Conservation (phyloP, 1,140 invertebrate genomes). For the Magallana ariakensis region DNA sequence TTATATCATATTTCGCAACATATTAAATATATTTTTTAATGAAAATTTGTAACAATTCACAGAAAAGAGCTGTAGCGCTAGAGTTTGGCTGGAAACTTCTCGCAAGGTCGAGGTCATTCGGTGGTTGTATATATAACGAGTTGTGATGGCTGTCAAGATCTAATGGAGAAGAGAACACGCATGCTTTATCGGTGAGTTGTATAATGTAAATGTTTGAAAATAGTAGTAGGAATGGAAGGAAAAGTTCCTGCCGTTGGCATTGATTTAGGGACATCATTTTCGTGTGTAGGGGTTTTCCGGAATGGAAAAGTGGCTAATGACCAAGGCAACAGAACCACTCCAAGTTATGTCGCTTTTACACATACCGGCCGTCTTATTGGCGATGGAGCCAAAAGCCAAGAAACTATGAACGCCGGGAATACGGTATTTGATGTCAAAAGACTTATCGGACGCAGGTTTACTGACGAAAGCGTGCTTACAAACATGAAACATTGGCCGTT, state of each 20-base stretch:
- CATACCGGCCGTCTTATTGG: slow-evolving; percentile 96
- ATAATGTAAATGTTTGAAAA: not conserved
- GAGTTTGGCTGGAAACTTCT: not conserved
- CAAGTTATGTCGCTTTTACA: slow-evolving; percentile 98
- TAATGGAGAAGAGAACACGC: not conserved
- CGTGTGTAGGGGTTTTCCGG: slow-evolving; percentile 97
- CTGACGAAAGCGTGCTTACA: slow-evolving; percentile 91
- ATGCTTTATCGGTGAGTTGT: no score
- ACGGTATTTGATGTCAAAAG: slow-evolving; percentile 98
- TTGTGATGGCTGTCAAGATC: not conserved
- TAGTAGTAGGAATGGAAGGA: not conserved
- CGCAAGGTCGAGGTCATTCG: not conserved
- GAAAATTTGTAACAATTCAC: no score
- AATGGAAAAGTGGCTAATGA: slow-evolving; percentile 98
- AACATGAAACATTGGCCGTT: slow-evolving; percentile 93
- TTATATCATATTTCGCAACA: no score
- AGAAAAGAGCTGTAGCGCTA: not conserved
- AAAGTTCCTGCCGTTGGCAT: slow-evolving; percentile 80
- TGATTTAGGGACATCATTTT: slow-evolving; percentile 82
- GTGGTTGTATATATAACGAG: not conserved
- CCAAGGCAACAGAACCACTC: slow-evolving; percentile 98
- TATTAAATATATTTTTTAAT: no score
- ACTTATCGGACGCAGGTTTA: slow-evolving; percentile 96
- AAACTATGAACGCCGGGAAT: slow-evolving; percentile 98
- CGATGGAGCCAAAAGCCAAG: slow-evolving; percentile 98